phyloP scores from a whole-genome alignment of 2,113 vertebrate species.

The Macroglossus sobrinus region DNA sequence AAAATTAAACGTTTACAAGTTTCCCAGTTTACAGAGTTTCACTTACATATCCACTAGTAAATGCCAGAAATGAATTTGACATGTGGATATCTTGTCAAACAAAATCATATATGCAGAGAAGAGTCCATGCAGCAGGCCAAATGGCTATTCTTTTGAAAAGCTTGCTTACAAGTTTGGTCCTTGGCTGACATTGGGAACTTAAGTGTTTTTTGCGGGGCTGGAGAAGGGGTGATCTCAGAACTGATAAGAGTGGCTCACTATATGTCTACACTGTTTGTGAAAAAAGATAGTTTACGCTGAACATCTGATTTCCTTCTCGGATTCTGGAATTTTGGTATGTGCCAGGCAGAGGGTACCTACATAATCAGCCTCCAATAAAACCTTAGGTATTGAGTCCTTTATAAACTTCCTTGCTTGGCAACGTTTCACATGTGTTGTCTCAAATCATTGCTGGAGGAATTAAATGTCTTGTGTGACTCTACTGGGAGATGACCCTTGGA shows the following conservation, averaged over 20 bases:
- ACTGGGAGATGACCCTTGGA: not conserved
- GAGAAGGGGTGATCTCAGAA: not conserved
- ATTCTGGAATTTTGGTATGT: not conserved
- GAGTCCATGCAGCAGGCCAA: not conserved
- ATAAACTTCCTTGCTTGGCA: not conserved
- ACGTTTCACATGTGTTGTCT: not conserved
- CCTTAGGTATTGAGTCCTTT: not conserved
- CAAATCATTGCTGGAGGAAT: not conserved
- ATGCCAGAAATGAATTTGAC: not conserved
- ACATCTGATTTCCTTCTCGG: not conserved
- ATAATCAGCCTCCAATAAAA: not conserved
- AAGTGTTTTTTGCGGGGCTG: not conserved
- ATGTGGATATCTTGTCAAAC: slow-evolving; percentile 26
- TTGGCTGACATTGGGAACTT: not conserved
- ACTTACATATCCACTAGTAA: not conserved
- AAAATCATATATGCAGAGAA: slow-evolving; percentile 20
- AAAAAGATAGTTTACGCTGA: not conserved
- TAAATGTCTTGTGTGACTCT: not conserved
- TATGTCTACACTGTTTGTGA: not conserved
- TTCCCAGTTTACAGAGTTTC: not conserved
- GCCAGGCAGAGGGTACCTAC: not conserved
- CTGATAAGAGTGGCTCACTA: not conserved
- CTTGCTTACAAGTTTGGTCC: not conserved
- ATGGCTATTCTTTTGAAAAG: not conserved
- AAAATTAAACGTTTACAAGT: slow-evolving; percentile 17